phyloP scores from a whole-genome alignment of 2,888 invertebrate species.

The Unio delphinus region DNA sequence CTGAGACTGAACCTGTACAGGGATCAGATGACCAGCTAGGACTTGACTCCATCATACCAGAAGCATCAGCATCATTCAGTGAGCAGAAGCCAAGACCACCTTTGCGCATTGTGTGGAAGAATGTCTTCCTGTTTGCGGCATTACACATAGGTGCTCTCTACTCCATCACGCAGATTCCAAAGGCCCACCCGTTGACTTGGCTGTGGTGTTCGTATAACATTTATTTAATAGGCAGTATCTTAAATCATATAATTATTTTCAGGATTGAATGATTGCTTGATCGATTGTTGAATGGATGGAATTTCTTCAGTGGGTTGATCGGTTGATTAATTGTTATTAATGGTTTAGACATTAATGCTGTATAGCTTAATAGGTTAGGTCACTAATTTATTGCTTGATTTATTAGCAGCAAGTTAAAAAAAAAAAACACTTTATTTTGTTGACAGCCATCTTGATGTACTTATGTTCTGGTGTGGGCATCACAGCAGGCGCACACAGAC shows the following conservation, averaged over 20 bases:
- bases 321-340: too few relatives aligned
- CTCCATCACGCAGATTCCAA: constrained; percentile 54
- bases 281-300: too few relatives aligned
- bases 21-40: neutral
- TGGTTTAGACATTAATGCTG: too few relatives aligned
- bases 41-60: neutral
- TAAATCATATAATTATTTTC: too few relatives aligned
- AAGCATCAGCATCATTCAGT: constrained; percentile 4
- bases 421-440: constrained; percentile 1
- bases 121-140: constrained; percentile 54
- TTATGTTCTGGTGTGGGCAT: constrained; percentile 84
- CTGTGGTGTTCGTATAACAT: constrained; percentile 59
- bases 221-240: too few relatives aligned
- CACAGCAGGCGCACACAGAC: constrained; percentile 93
- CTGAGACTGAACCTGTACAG: too few relatives aligned
- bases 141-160: constrained; percentile 61
- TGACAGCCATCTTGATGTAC: constrained; percentile 79
- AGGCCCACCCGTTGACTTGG: constrained; percentile 51
- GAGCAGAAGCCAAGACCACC: constrained; percentile 40
- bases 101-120: constrained; percentile 63
- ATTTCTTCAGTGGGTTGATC: too few relatives aligned
- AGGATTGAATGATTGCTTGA: too few relatives aligned
- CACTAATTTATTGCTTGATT: too few relatives aligned
- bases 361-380: too few relatives aligned
- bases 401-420: too few relatives aligned